Base-by-base conservation (phyloP, 2,113 vertebrate species). In the Scatophagus argus region DNA sequence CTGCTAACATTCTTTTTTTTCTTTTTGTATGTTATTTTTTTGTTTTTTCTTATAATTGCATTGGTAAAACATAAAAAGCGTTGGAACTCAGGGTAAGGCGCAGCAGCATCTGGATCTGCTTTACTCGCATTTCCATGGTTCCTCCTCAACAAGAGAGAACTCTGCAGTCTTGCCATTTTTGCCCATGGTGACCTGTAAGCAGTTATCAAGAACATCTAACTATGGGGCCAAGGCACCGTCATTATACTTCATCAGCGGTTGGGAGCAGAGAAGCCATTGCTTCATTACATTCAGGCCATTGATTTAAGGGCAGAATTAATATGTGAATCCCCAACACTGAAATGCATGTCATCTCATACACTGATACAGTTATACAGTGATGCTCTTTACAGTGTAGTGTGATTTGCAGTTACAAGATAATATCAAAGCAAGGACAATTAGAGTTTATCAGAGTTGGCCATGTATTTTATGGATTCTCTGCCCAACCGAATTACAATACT, bases 121-220 rank as follows among this genome's bases (percentile, higher is more conserved):
- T 92, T 96, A 97, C 82, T 96, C 96, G 90, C 84, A 94, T 94
- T 96, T 98, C 98, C 96, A 97, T 77, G 96, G 95, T 92, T 96
- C 96, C 86, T 98, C 97, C 89, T 99, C 97, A 88, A 96, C 95
- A 94, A 95, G 94, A 88, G 90, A 94, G 96, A 96, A 96, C 79
- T 96, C 96, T 70, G 96, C 93, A 71, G 97, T 94, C 93, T 96
- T 97, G 91, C 97, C 97, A 82, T 96, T 99, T 94, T 95, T 96
- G 95, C 96, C 96, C 95, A 96, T 93, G 94, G 96, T 96, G 79
- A 98, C 97, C 98, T 99, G 96, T 87, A 99, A 99, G 96, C 93
- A 97, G 95, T 97, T 95, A 96, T 88, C 93, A 95, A 95, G 92
- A 95, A 95, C 87, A 96, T 92, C 95, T 91, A 78, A 94, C 95